Evolutionary conservation across 2,888 invertebrate species (phyloP), one percentile per base, ranked within the genome.

Genomic region (Metacarcinus magister): DNA sequence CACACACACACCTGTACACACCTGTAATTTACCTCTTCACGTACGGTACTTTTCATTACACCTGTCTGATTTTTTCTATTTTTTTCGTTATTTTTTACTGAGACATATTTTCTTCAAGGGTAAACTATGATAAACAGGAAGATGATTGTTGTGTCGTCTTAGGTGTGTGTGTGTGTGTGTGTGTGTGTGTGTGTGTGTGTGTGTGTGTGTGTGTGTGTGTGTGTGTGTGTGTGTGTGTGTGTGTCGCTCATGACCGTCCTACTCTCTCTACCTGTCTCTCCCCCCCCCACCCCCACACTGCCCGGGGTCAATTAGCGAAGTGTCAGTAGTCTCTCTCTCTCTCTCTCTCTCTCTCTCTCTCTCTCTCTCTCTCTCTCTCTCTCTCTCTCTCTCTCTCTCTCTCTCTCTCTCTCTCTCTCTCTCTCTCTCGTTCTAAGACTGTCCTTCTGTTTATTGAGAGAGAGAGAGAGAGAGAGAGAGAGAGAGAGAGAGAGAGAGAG

Each of bases 341-440:
- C 0, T 82, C 32, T 82, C 28, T 32, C 82, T 32, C 28, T 82
- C 82, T 82, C 82, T 82, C 82, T 82, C 82, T 82, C 82, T 82
- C 82, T 82, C 82, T 82, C 82, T 82, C 82, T 82, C 82, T 82
- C 82, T 75, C 75, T 75, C 75, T 75, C 75, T 75, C 75, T 75
- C 75, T 75, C 75, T 75, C 75, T 75, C 75, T 75, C 75, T 75
- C 75, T 75, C 75, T 75, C 75, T 75, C 75, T 82, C 82, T 82
- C 82, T 82, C 82, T 82, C 82, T 82, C 82, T 82, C 82, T 32
- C 32, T 28, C 82, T 82, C 82, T 82, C 82, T 82, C 82, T 82
- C 82, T 82, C 82, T 82, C 82, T 82, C 82, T 82, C 82, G 54
- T 82, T 5, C 7, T 5, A 10, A 82, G 5, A 82, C 10, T 2